phyloP scores from a whole-genome alignment of 2,797 vertebrate genomes.

The Coregonus ussuriensis region DNA sequence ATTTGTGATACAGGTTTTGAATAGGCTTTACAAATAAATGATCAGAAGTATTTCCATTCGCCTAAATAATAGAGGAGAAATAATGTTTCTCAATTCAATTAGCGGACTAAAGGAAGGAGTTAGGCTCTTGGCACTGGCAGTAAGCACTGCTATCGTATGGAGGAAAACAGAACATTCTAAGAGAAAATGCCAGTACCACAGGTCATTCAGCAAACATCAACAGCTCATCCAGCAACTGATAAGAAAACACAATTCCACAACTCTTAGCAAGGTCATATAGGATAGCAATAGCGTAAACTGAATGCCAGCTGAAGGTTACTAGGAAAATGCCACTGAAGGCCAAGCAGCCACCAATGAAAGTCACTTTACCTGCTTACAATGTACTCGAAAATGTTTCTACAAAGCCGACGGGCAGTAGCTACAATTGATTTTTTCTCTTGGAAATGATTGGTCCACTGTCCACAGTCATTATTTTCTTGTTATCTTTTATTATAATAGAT shows the following conservation, averaged over 20 bases:
- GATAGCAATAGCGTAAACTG: too few relatives aligned
- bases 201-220: too few relatives aligned
- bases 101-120: too few relatives aligned
- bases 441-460: too few relatives aligned
- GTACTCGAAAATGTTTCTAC: not conserved
- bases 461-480: not conserved
- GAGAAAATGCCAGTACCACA: too few relatives aligned
- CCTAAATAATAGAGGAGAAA: too few relatives aligned
- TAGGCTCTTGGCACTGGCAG: not conserved
- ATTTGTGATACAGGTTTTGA: too few relatives aligned
- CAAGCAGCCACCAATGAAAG: not conserved
- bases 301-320: too few relatives aligned
- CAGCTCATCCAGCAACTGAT: not conserved
- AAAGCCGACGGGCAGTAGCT: constrained; percentile 23
- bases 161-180: not conserved
- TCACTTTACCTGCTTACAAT: not conserved
- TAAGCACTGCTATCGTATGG: not conserved
- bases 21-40: too few relatives aligned
- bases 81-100: too few relatives aligned
- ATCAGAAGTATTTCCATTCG: too few relatives aligned
- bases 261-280: constrained; percentile 31
- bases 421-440: constrained; percentile 18
- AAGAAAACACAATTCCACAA: not conserved
- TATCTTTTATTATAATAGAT: constrained; percentile 4
- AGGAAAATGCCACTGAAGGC: too few relatives aligned